These are phyloP conservation scores for Gavialis gangeticus DNA, from an alignment of 2,113 vertebrate species.

Conservation along the genomic window DNA sequence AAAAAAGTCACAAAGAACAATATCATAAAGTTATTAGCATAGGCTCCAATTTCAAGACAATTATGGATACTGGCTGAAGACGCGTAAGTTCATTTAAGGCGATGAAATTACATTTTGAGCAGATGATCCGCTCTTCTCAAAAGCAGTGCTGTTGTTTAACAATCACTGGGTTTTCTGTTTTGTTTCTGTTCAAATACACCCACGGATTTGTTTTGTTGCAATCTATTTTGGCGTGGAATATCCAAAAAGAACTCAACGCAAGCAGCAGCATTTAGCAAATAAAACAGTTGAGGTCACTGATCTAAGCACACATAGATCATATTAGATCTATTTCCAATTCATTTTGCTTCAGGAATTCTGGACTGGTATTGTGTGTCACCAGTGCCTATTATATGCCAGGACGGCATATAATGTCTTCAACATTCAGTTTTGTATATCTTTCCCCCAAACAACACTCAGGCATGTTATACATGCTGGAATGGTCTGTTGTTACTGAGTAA, in stretches of 20 bases:
- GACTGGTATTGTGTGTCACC: background rate
- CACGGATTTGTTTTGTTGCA: background rate
- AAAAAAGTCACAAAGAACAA: conserved; percentile 27
- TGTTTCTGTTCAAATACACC: background rate
- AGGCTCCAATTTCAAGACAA: conserved; percentile 48
- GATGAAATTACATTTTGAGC: conserved; percentile 12
- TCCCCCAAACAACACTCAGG: background rate
- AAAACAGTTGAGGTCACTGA: background rate
- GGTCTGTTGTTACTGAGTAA: background rate
- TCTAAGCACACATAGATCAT: background rate
- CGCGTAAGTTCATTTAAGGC: background rate
- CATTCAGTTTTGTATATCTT: background rate
- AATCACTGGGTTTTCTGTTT: background rate
- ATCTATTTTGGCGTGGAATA: background rate
- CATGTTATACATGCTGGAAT: no score
- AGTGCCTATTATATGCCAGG: background rate
- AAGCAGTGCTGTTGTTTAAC: conserved; percentile 7
- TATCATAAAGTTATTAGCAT: conserved; percentile 56
- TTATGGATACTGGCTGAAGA: conserved; percentile 29
- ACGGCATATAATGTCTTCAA: background rate
- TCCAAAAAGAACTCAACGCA: background rate
- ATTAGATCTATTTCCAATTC: background rate
- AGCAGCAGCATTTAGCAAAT: background rate
- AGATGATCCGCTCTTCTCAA: background rate
- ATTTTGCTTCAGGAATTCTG: background rate